Percentiles rank a stretch among this genome's conserved stretches.
Conservation (phyloP, 2,113 vertebrate genomes). For the Antechinus flavipes region DNA sequence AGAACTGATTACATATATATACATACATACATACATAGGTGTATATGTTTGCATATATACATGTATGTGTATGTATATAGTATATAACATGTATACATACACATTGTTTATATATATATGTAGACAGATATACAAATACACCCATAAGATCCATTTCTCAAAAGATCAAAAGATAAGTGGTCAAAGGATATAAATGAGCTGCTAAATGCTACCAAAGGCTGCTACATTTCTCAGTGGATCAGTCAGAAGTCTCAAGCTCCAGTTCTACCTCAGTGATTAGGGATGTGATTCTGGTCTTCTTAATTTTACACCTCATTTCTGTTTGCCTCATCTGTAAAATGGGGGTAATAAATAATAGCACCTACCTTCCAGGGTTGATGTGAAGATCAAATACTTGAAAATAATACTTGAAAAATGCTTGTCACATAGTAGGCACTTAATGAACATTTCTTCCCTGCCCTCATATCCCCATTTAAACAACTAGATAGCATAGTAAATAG, state of each 20-base stretch:
- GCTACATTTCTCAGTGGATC: not conserved
- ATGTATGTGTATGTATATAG: too few relatives aligned
- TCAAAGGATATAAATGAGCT: not conserved
- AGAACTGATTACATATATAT: not conserved
- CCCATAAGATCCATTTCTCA: not conserved
- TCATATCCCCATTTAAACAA: not conserved
- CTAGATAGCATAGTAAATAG: not conserved
- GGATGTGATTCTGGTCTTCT: too few relatives aligned
- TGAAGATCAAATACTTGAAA: not conserved
- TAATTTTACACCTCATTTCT: too few relatives aligned
- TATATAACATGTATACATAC: too few relatives aligned
- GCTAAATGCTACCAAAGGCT: not conserved
- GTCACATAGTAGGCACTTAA: not conserved
- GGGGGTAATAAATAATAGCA: too few relatives aligned
- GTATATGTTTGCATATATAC: too few relatives aligned
- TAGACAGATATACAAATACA: not conserved
- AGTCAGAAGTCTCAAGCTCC: not conserved
- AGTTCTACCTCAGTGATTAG: not conserved
- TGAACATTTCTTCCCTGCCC: not conserved
- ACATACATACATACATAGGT: not conserved
- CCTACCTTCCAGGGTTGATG: too few relatives aligned
- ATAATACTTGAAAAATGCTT: not conserved
- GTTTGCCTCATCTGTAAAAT: too few relatives aligned
- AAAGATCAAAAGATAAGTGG: not conserved
- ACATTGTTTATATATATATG: too few relatives aligned